Percentiles rank a stretch among this genome's conserved stretches.
Conservation (phyloP, 2,113 vertebrate species). For the Bambusicola thoracicus region DNA sequence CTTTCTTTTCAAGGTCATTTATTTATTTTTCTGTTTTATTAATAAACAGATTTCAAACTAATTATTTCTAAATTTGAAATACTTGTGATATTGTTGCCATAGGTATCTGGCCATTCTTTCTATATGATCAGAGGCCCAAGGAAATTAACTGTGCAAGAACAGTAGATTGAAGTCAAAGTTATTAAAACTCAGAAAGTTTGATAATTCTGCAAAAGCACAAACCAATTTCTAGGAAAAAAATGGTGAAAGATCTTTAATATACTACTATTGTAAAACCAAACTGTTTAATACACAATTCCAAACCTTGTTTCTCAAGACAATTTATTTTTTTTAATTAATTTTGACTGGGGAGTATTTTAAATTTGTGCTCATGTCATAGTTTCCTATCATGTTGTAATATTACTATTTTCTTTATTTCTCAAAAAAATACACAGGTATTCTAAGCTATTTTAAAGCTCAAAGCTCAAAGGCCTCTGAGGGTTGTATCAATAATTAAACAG, state of each 20-base stretch:
- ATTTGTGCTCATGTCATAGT: not conserved
- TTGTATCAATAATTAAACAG: constrained; percentile 27
- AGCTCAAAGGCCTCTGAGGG: constrained; percentile 26
- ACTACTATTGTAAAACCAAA: not conserved
- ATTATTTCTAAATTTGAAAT: constrained; percentile 2
- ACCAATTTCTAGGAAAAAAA: constrained; percentile 4
- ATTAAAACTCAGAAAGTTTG: constrained; percentile 80
- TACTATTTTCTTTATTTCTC: constrained; percentile 4
- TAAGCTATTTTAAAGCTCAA: constrained; percentile 30
- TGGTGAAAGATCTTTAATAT: not conserved
- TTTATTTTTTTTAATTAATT: constrained; percentile 8
- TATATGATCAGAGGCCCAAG: constrained; percentile 38
- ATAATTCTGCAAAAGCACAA: constrained; percentile 27
- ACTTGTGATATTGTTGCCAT: not conserved
- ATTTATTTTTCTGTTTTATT: constrained; percentile 48
- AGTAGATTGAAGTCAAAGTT: constrained; percentile 75
- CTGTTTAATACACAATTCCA: not conserved
- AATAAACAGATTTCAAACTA: constrained; percentile 4
- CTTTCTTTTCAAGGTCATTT: constrained; percentile 78
- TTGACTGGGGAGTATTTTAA: constrained; percentile 12
- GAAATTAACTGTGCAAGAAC: constrained; percentile 63
- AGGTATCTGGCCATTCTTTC: constrained; percentile 45
- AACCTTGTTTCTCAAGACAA: constrained; percentile 20
- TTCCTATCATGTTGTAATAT: not conserved
- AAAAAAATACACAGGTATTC: not conserved